Conservation (phyloP, 1,140 invertebrate genomes). For the Cylas formicarius region DNA sequence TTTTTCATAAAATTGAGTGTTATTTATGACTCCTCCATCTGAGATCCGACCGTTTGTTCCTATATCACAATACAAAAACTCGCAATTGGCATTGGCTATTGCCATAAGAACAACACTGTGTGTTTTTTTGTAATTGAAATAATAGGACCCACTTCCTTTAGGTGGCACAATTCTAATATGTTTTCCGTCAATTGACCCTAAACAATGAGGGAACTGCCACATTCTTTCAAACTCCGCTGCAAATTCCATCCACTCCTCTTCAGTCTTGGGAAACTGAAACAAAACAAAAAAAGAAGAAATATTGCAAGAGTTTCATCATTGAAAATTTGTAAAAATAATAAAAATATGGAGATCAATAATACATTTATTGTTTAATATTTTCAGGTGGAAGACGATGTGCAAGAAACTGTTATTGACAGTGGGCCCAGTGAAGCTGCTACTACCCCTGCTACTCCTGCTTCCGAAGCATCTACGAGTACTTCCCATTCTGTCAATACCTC, state of each 20-base stretch:
- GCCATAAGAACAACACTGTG: slow-evolving; percentile 38
- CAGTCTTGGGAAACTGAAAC: slow-evolving; percentile 11
- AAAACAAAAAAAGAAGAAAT: no score
- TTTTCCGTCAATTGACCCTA: slow-evolving; percentile 22
- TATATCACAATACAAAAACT: slow-evolving; percentile 43
- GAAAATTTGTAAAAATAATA: no score
- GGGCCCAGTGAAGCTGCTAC: no score
- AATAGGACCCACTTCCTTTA: slow-evolving; percentile 37
- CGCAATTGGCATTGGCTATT: slow-evolving; percentile 44
- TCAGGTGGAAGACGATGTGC: no score
- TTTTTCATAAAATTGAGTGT: slow-evolving; percentile 27
- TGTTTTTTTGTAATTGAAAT: slow-evolving; percentile 39
- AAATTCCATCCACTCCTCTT: slow-evolving; percentile 8
- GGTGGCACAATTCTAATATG: slow-evolving; percentile 28
- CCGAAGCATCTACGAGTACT: no score
- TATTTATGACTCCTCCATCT: slow-evolving; percentile 35
- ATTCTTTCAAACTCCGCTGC: slow-evolving; percentile 13
- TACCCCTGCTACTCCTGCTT: no score
- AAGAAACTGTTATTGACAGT: no score
- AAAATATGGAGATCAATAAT: no score
- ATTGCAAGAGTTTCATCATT: no score
- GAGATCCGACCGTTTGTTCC: slow-evolving; percentile 31
- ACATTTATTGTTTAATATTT: no score
- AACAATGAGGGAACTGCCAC: slow-evolving; percentile 14
- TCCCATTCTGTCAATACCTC: no score